Percentiles rank a stretch among this genome's conserved stretches.
Evolutionary conservation across 1,140 invertebrate species (phyloP).

Genomic region (Aricia agestis): DNA sequence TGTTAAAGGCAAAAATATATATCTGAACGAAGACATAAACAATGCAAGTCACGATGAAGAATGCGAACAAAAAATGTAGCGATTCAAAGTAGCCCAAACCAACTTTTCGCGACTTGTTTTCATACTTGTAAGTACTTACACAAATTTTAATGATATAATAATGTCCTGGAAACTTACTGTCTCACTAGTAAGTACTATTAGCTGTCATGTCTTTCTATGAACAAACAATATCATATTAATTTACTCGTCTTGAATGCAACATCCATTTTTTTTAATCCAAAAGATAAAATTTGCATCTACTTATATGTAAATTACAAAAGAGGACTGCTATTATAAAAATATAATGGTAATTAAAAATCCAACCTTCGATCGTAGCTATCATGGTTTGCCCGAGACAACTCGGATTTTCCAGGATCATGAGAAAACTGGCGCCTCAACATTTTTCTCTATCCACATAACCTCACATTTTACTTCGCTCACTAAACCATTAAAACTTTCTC

Average conservation of each 20-base stretch:
- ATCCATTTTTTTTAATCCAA: too few species aligned
- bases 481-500: neutral
- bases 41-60: neutral
- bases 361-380: slow-evolving; percentile 57
- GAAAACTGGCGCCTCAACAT: slow-evolving; percentile 64
- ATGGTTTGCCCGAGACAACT: slow-evolving; percentile 45
- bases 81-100: neutral
- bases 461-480: neutral
- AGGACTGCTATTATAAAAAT: too few species aligned
- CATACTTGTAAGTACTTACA: too few species aligned
- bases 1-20: too few species aligned
- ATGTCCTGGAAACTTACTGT: too few species aligned
- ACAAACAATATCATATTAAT: too few species aligned
- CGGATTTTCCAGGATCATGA: slow-evolving; percentile 59
- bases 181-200: too few species aligned
- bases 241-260: too few species aligned
- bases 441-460: slow-evolving; percentile 14
- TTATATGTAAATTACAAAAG: too few species aligned
- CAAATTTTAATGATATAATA: too few species aligned
- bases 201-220: too few species aligned
- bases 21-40: neutral
- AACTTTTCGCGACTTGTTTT: neutral
- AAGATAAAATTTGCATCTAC: too few species aligned
- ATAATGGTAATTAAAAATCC: slow-evolving; percentile 18
- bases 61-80: neutral